A percentile compares a stretch with the other conserved stretches of the same genome.
Conservation (phyloP, 2,888 invertebrate genomes). For the Flabesymbios commensalis region DNA sequence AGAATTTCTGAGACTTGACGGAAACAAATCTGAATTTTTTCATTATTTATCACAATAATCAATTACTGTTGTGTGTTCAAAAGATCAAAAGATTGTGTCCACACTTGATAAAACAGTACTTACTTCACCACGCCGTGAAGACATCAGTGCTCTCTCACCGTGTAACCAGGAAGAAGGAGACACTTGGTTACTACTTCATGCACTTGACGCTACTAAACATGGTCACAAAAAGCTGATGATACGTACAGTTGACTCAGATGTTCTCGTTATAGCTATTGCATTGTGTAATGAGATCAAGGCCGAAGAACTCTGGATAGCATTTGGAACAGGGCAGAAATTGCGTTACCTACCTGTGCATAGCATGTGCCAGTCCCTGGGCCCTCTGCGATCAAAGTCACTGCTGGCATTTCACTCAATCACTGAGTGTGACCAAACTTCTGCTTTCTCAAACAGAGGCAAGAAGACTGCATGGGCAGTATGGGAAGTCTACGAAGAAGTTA, state of each 20-base stretch:
- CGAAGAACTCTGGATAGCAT: slow-evolving; percentile 25
- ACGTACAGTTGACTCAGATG: background rate
- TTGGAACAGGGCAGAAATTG: slow-evolving; percentile 22
- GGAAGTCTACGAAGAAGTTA: slow-evolving; percentile 1
- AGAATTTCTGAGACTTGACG: no score
- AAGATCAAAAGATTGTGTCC: no score
- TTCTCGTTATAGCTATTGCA: background rate
- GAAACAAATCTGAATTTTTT: no score
- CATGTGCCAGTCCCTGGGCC: slow-evolving; percentile 17
- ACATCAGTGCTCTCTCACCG: no score
- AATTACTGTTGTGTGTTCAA: no score
- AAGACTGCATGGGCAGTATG: slow-evolving; percentile 22
- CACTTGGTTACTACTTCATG: slow-evolving; percentile 1
- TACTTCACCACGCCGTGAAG: no score
- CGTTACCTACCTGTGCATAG: slow-evolving; percentile 28
- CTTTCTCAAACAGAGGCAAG: slow-evolving; percentile 11
- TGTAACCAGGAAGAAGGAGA: slow-evolving; percentile 35
- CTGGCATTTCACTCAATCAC: no score
- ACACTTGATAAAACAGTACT: no score
- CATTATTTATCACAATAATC: no score
- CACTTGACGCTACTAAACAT: background rate
- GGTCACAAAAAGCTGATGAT: background rate
- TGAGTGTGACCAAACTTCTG: slow-evolving; percentile 27
- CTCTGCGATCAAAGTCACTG: slow-evolving; percentile 8
- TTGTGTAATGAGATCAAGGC: background rate